phyloP scores from a whole-genome alignment of 2,113 vertebrate species.

The Ictalurus furcatus region DNA sequence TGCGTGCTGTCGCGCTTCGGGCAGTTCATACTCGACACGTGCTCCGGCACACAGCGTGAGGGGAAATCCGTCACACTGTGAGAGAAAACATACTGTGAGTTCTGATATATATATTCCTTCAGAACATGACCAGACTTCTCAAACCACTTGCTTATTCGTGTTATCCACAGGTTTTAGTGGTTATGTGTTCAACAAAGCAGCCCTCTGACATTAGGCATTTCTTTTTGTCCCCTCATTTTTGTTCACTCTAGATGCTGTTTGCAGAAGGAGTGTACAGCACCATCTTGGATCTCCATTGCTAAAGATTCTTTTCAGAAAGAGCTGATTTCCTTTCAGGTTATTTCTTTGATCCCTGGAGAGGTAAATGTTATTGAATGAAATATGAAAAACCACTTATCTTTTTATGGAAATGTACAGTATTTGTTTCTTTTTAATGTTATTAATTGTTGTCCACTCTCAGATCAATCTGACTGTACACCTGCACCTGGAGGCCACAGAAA shows the following conservation, averaged over 20 bases:
- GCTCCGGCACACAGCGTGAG: no score
- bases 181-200: not conserved
- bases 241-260: conserved; percentile 63
- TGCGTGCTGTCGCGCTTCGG: no score
- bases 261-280: conserved; percentile 60
- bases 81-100: not conserved
- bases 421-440: not conserved
- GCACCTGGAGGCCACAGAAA: not conserved
- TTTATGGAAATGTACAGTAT: not conserved
- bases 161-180: not conserved
- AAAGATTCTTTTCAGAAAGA: conserved; percentile 49
- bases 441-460: conserved; percentile 42
- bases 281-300: conserved; percentile 66
- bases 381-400: not conserved
- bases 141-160: not conserved
- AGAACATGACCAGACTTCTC: not conserved
- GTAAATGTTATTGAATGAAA: conserved; percentile 45
- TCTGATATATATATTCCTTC: not conserved
- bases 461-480: conserved; percentile 57
- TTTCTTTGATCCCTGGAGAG: conserved; percentile 36
- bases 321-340: conserved; percentile 60
- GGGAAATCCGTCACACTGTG: not conserved
- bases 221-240: not conserved
- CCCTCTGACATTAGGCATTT: not conserved
- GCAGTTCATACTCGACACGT: no score